Base-by-base conservation (phyloP, 2,888 invertebrate genomes). In the Hirtodrosophila alboralis region DNA sequence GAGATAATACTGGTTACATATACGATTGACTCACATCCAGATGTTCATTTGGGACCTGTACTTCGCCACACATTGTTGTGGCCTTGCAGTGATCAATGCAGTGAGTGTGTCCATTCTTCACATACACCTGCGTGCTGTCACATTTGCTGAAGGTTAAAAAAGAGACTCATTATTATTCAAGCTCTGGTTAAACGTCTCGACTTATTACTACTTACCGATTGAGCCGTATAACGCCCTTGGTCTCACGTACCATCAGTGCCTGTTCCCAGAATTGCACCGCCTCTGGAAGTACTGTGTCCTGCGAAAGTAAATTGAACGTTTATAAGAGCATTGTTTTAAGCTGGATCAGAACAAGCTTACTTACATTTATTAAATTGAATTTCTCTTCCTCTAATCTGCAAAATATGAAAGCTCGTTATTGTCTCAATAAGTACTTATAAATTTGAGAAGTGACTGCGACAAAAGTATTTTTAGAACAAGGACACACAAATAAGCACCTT, bases 61-160 rank as follows among this genome's bases (percentile, higher is more conserved):
- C 97, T 90, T 99, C 99, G 0, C 99, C 99, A 90, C 99, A 99
- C 93, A 96, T 96, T 0, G 99, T 99, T 59, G 93, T 93, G 1
- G 93, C 90, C 78, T 94, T 95, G 90, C 97, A 97, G 0, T 93
- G 92, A 80, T 96, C 95, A 70, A 96, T 96, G 89, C 98, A 98
- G 88, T 97, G 96, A 0, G 96, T 96, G 75, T 94, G 92, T 0
- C 95, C 95, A 63, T 95, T 95, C 78, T 95, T 94, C 33, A 96
- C 96, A 89, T 96, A 96, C 10, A 98, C 95, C 89, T 97, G 96
- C 1, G 95, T 94, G 57, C 96, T 96, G 36, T 95, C 95, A 88
- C 97, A 97, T 92, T 96, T 96, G 83, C 97, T 96, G n/a, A 12
- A 12, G 8, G 31, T 40, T 21, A 33, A 48, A 28, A n/a, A n/a